A percentile compares a stretch with the other conserved stretches of the same genome.
phyloP scores from a whole-genome alignment of 2,888 invertebrate species.

The Netelia melanura region DNA sequence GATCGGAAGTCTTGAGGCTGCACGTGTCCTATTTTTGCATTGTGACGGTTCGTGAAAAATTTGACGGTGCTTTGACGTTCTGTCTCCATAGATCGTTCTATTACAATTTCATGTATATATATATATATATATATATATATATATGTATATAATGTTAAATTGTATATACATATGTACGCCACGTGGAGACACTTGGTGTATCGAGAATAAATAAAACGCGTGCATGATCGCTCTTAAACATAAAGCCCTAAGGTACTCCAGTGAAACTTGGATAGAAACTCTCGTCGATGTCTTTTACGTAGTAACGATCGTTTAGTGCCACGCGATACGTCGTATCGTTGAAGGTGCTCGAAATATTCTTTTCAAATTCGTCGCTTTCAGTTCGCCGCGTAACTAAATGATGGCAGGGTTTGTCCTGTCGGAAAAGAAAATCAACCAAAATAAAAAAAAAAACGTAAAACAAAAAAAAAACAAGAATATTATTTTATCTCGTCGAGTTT shows the following conservation, averaged over 20 bases:
- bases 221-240: conserved; percentile 33
- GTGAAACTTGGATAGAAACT: conserved; percentile 19
- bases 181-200: conserved; percentile 36
- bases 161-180: conserved; percentile 18
- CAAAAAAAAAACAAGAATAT: not conserved
- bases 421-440: not conserved
- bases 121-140: conserved; percentile 24
- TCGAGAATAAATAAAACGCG: conserved; percentile 65
- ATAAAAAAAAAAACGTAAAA: not conserved
- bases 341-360: conserved; percentile 38
- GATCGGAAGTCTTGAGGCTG: conserved; percentile 84
- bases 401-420: not conserved
- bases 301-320: conserved; percentile 63
- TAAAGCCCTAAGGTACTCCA: conserved; percentile 18
- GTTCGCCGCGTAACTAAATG: not conserved
- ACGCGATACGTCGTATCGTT: conserved; percentile 9
- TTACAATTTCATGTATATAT: conserved; percentile 23
- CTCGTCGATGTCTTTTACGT: conserved; percentile 28
- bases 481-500: conserved; percentile 29
- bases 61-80: conserved; percentile 69
- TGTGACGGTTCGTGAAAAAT: conserved; percentile 69
- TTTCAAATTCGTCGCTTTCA: conserved; percentile 16
- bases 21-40: conserved; percentile 81
- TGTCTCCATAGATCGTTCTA: conserved; percentile 13
- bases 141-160: conserved; percentile 28